A percentile compares a stretch with the other conserved stretches of the same genome.
Conservation (phyloP, 1,140 invertebrate genomes). For the Calliphora vicina region DNA sequence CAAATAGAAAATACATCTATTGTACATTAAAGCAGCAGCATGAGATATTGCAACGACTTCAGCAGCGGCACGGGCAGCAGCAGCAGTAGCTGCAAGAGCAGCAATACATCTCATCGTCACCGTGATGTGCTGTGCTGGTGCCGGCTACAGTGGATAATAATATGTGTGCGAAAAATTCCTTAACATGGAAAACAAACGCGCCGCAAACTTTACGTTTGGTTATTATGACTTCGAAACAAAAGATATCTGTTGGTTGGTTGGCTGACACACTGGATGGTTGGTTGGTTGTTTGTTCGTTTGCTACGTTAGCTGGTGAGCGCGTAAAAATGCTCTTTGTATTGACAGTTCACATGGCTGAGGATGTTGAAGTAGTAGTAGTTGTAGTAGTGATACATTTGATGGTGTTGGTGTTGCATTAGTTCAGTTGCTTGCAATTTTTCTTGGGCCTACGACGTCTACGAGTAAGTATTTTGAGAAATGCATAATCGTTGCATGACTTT, state of each 20-base stretch:
- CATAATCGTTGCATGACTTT: not conserved
- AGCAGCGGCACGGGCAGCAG: no score
- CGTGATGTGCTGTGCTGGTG: not conserved
- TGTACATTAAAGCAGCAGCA: not conserved
- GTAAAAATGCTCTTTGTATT: conserved; percentile 6
- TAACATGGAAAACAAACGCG: conserved; percentile 30
- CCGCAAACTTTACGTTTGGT: conserved; percentile 21
- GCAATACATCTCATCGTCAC: not conserved
- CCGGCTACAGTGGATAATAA: no score
- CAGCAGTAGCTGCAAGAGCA: no score
- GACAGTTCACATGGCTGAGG: not conserved
- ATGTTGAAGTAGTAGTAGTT: not conserved
- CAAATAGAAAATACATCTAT: not conserved
- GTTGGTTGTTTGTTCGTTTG: no score
- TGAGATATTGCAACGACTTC: no score
- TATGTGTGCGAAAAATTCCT: conserved; percentile 25
- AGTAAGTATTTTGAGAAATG: not conserved
- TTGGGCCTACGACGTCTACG: not conserved
- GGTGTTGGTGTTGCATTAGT: not conserved
- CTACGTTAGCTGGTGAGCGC: conserved; percentile 2
- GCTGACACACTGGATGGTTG: not conserved
- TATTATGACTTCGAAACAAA: not conserved
- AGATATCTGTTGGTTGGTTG: not conserved
- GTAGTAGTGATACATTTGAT: no score
- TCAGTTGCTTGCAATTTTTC: not conserved